Base-by-base conservation (phyloP, 2,113 vertebrate species). In the Ageneiosus marmoratus region DNA sequence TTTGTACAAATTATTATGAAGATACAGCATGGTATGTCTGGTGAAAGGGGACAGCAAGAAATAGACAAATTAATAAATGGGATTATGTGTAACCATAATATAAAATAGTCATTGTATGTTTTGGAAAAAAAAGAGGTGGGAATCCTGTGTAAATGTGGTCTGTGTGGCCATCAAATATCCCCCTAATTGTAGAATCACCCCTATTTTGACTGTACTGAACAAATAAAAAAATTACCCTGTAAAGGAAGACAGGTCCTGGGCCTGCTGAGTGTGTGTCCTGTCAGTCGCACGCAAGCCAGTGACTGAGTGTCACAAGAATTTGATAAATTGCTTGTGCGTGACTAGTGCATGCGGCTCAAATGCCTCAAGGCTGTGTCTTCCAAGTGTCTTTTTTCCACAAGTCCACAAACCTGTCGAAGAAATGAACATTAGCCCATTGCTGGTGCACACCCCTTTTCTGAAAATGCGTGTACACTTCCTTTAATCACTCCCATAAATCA, bases 271-370 rank as follows among this genome's bases (percentile, higher is more conserved):
- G 56, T 62, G 55, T 86, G 81, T 79, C 41, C 29, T 63, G 70
- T 74, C 80, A 65, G 73, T 80, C 6, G 83, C 83, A 84, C 58
- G 83, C 79, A 85, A 85, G 76, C 60, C 37, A 72, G 76, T 85
- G 67, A 87, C 41, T 62, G 50, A 46, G 13, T 50, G 37, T 75
- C 58, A 46, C 18, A 20, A 60, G 41, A 48, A 76, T 77, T 32
- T 78, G 92, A 94, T 93, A 86, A 91, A 93, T 87, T 88, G 91
- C 91, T 87, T 92, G 89, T 93, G 92, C 93, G 91, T 93, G 93
- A 93, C 93, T 88, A 80, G 86, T 86, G 69, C 1, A 77, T 81
- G 79, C 78, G 77, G 89, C 88, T 74, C 67, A 70, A 86, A 86
- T 51, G 86, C 91, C 92, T 89, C 20, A 8, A 78, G 89, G 92